Conservation (phyloP, 2,888 invertebrate species). For the Drosophila phalerata region DNA sequence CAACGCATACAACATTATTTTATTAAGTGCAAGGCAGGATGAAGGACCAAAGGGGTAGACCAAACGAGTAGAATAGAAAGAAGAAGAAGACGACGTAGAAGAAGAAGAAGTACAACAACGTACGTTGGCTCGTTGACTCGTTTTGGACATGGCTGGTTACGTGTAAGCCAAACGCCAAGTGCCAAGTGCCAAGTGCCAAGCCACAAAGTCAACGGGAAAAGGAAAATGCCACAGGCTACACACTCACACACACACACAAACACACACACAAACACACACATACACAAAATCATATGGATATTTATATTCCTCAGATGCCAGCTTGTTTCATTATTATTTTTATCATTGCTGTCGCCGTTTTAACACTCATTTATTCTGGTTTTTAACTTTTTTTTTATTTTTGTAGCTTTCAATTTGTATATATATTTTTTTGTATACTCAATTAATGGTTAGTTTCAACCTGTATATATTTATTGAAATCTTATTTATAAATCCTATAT, state of each 20-base stretch:
- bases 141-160: slow-evolving; percentile 45
- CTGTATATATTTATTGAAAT: no score
- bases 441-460: no score
- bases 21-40: slow-evolving; percentile 66
- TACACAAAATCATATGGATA: neutral
- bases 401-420: neutral
- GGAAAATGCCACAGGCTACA: slow-evolving; percentile 28
- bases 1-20: slow-evolving; percentile 72
- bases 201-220: slow-evolving; percentile 31
- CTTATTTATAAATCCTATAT: no score
- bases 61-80: neutral
- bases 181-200: slow-evolving; percentile 29
- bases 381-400: neutral
- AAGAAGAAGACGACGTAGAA: neutral
- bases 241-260: slow-evolving; percentile 9
- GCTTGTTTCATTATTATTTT: slow-evolving; percentile 8
- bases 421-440: no score
- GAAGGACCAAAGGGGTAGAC: neutral
- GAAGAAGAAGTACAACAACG: slow-evolving; percentile 42
- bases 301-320: slow-evolving; percentile 13
- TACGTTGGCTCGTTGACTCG: slow-evolving; percentile 43
- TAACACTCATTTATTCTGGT: neutral
- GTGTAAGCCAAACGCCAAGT: slow-evolving; percentile 38
- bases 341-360: neutral
- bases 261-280: slow-evolving; percentile 4